Percentiles rank a stretch among this genome's conserved stretches.
Evolutionary conservation across 2,888 invertebrate genomes (phyloP).

Genomic region (Himalopsyche tibetana): DNA sequence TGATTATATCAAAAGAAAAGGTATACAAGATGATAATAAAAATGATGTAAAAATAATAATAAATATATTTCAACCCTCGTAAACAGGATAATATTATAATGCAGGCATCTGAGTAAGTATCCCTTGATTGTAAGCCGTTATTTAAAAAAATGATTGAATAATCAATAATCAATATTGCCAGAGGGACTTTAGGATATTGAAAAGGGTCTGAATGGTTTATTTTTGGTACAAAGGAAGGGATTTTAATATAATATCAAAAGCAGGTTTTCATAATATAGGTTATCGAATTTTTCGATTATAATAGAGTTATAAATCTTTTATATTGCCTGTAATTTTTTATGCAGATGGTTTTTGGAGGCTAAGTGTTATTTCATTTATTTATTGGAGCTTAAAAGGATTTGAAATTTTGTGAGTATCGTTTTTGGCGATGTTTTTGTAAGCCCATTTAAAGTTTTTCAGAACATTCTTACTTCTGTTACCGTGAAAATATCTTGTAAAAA

Average conservation of each 20-base stretch:
- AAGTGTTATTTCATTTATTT: constrained; percentile 1
- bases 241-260: constrained; percentile 38
- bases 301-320: constrained; percentile 38
- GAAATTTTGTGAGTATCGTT: too few relatives aligned
- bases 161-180: constrained; percentile 38
- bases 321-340: constrained; percentile 29
- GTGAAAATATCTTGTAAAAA: too few relatives aligned
- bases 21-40: not conserved
- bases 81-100: not conserved
- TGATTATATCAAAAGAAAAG: too few relatives aligned
- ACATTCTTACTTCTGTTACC: too few relatives aligned
- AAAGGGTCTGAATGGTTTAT: constrained; percentile 42
- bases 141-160: constrained; percentile 40
- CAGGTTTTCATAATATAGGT: constrained; percentile 12
- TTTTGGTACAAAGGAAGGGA: constrained; percentile 27
- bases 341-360: constrained; percentile 20
- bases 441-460: too few relatives aligned
- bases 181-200: constrained; percentile 26
- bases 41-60: not conserved
- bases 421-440: too few relatives aligned
- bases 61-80: not conserved
- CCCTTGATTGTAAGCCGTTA: constrained; percentile 31
- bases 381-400: not conserved
- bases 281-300: constrained; percentile 36
- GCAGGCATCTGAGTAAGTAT: constrained; percentile 7